Evolutionary conservation across 2,797 vertebrate genomes (phyloP).

Genomic region (Cuniculus paca): DNA sequence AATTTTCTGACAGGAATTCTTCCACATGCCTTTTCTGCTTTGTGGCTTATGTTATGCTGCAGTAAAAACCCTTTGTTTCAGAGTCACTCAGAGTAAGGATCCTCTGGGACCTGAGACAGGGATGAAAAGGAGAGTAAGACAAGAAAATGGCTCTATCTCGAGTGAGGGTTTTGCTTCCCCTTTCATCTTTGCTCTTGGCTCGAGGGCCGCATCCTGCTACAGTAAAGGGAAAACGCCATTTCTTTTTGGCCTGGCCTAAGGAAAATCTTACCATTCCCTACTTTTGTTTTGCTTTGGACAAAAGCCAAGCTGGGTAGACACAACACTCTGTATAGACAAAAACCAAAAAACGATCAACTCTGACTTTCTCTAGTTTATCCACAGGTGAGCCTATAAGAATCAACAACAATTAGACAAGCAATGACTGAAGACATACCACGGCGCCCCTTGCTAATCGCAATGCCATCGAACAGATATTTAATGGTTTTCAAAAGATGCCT

Average conservation of each 20-base stretch:
- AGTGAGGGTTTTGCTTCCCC: not conserved
- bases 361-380: not conserved
- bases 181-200: not conserved
- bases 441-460: not conserved
- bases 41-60: not conserved
- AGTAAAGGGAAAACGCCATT: not conserved
- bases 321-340: not conserved
- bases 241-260: not conserved
- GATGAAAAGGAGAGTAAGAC: not conserved
- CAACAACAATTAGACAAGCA: not conserved
- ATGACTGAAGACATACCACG: not conserved
- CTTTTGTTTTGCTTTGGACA: not conserved
- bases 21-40: not conserved
- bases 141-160: not conserved
- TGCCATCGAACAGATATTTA: slow-evolving; percentile 52
- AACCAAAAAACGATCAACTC: not conserved
- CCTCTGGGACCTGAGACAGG: slow-evolving; percentile 3
- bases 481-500: slow-evolving; percentile 62
- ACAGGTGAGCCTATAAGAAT: not conserved
- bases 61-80: slow-evolving; percentile 42
- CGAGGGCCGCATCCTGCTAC: not conserved
- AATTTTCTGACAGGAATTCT: not conserved
- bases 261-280: not conserved
- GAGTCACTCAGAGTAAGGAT: not conserved
- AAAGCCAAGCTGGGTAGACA: not conserved